Evolutionary conservation across 1,140 invertebrate genomes (phyloP).

Genomic region (Lepidurus packardi): DNA sequence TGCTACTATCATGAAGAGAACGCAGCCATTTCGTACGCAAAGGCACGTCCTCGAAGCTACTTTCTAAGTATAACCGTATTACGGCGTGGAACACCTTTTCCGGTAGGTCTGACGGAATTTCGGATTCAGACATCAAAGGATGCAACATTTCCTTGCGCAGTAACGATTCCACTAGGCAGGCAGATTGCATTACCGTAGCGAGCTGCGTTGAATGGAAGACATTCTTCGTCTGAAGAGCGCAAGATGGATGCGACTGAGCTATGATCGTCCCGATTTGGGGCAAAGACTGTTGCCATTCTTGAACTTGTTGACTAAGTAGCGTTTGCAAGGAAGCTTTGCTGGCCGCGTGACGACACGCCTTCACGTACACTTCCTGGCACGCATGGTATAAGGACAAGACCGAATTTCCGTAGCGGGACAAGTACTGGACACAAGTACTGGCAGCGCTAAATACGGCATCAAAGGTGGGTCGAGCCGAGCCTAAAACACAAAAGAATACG

Average conservation of each 20-base stretch:
- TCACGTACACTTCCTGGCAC: conserved; percentile 4
- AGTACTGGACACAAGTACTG: neutral
- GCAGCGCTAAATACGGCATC: neutral
- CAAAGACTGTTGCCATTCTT: neutral
- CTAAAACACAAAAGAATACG: neutral
- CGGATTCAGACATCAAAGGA: neutral
- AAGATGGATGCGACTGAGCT: neutral
- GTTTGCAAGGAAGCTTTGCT: conserved; percentile 5
- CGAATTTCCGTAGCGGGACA: neutral
- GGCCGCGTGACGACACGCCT: neutral
- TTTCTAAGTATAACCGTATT: conserved; percentile 5
- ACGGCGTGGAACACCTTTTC: neutral
- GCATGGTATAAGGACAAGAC: neutral
- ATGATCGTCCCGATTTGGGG: neutral
- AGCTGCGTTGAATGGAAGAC: neutral
- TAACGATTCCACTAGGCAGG: neutral
- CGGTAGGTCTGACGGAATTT: neutral
- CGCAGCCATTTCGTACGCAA: neutral
- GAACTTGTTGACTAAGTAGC: neutral
- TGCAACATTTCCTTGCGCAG: neutral
- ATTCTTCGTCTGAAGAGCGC: neutral
- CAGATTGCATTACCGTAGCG: neutral
- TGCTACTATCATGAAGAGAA: neutral
- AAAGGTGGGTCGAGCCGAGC: neutral
- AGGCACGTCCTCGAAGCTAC: neutral